phyloP scores from a whole-genome alignment of 2,113 vertebrate genomes.

The Mesembrinibis cayennensis region DNA sequence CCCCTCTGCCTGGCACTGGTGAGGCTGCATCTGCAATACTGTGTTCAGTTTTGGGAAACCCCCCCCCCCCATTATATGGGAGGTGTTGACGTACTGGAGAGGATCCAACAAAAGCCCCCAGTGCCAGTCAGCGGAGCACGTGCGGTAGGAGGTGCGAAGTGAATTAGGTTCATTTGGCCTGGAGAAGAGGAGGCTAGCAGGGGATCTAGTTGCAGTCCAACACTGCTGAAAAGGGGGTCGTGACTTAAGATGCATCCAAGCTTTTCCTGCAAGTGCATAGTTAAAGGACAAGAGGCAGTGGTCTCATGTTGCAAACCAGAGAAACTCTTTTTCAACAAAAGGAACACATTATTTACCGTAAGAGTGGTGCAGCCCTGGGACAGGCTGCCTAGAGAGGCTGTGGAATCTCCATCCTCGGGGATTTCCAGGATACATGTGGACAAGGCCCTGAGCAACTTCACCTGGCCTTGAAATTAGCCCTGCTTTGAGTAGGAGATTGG shows the following conservation, averaged over 20 bases:
- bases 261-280: background rate
- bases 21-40: background rate
- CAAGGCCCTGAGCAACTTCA: background rate
- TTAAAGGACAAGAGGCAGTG: background rate
- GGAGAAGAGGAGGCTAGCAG: background rate
- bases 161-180: background rate
- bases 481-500: background rate
- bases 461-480: background rate
- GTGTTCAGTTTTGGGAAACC: background rate
- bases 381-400: background rate
- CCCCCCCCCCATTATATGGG: too few relatives aligned
- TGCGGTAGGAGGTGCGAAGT: background rate
- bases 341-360: background rate
- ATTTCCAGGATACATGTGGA: background rate
- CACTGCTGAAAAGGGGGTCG: background rate
- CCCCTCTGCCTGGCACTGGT: background rate
- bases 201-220: background rate
- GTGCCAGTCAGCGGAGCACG: rapidly evolving
- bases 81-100: background rate
- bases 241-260: background rate
- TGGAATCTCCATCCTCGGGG: background rate
- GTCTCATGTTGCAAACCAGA: background rate
- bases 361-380: background rate
- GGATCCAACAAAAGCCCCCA: background rate
- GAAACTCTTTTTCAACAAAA: background rate